phyloP scores from a whole-genome alignment of 2,888 invertebrate genomes.

The Hypolimnas misippus region DNA sequence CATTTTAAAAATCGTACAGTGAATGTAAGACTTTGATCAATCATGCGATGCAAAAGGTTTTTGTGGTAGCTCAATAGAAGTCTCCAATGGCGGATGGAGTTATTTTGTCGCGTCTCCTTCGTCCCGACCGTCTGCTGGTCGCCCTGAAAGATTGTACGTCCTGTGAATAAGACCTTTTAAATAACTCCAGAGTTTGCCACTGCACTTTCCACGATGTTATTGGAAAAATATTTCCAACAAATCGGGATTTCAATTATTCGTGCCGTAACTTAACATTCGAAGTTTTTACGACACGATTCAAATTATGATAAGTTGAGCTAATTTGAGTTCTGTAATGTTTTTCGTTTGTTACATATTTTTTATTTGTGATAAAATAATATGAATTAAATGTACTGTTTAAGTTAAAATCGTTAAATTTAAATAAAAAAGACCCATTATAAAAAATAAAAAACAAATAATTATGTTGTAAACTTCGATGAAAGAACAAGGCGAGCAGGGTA shows the following conservation, averaged over 20 bases:
- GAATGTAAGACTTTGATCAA: slow-evolving; percentile 78
- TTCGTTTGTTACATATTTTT: background rate
- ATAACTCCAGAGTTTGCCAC: slow-evolving; percentile 59
- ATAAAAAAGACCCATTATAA: background rate
- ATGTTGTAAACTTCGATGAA: slow-evolving; percentile 34
- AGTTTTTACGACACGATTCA: slow-evolving; percentile 26
- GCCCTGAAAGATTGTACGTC: slow-evolving; percentile 68
- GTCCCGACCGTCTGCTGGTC: slow-evolving; percentile 62
- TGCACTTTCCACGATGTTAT: slow-evolving; percentile 47
- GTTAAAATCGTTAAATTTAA: background rate
- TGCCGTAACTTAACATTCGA: slow-evolving; percentile 32
- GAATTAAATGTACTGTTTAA: no score
- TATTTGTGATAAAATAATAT: no score
- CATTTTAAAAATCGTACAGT: slow-evolving; percentile 66
- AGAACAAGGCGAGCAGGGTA: slow-evolving; percentile 51
- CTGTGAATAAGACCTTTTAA: slow-evolving; percentile 65
- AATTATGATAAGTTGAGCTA: slow-evolving; percentile 19
- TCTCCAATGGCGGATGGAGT: slow-evolving; percentile 62
- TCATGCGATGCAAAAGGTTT: slow-evolving; percentile 77
- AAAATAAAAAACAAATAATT: background rate
- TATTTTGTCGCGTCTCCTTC: slow-evolving; percentile 68
- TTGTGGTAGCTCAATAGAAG: slow-evolving; percentile 73
- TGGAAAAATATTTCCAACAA: slow-evolving; percentile 47
- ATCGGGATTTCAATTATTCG: slow-evolving; percentile 44
- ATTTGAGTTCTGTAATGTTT: background rate